Evolutionary conservation across 2,113 vertebrate species (phyloP).

Genomic region (Takifugu flavidus): DNA sequence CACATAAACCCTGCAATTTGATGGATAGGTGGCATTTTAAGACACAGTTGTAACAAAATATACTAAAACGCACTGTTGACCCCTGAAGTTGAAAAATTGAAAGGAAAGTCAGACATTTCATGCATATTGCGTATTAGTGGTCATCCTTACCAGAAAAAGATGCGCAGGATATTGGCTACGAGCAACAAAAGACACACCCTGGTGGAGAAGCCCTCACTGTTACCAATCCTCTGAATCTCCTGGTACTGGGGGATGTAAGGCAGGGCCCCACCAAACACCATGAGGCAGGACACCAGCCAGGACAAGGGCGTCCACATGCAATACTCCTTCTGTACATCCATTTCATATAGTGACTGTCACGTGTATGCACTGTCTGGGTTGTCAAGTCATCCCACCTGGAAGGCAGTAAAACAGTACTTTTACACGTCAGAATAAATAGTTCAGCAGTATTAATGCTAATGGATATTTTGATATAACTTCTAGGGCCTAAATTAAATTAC

Average conservation of each 20-base stretch:
- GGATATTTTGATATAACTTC: background rate
- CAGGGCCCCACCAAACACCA: slow-evolving; percentile 77
- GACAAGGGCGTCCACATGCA: slow-evolving; percentile 67
- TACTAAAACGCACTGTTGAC: background rate
- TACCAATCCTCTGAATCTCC: slow-evolving; percentile 75
- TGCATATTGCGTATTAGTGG: background rate
- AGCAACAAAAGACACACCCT: slow-evolving; percentile 80
- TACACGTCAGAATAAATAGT: background rate
- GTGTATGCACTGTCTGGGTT: background rate
- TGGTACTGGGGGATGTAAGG: slow-evolving; percentile 81
- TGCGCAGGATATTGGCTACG: slow-evolving; percentile 80
- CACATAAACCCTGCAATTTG: background rate
- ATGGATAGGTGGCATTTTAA: background rate
- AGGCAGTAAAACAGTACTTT: background rate
- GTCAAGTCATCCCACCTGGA: background rate
- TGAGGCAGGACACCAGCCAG: slow-evolving; percentile 73
- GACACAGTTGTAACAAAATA: background rate
- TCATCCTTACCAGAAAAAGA: slow-evolving; percentile 81
- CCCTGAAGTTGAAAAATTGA: background rate
- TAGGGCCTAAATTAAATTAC: background rate
- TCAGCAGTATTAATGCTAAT: background rate
- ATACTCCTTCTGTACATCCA: slow-evolving; percentile 41
- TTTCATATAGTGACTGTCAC: slow-evolving; percentile 7
- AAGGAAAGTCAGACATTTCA: background rate
- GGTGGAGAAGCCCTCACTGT: slow-evolving; percentile 80